These are phyloP conservation scores for Lamproptera curius DNA, from an alignment of 2,888 invertebrate species.

Conservation along the genomic window DNA sequence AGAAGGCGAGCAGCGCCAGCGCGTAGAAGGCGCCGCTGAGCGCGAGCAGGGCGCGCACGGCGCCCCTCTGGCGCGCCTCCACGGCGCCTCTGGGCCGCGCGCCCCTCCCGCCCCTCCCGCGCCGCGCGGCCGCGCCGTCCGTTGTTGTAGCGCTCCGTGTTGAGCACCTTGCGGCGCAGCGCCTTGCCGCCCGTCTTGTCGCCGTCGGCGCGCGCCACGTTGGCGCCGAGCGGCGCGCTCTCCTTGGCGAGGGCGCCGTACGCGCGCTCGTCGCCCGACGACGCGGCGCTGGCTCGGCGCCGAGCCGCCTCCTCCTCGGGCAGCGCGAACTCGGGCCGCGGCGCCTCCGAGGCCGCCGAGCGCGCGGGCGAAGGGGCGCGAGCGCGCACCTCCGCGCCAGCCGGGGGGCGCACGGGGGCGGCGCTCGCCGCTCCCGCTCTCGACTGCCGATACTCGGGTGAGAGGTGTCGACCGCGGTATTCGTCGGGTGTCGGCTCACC, in stretches of 20 bases:
- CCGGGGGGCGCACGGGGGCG: slow-evolving; percentile 31
- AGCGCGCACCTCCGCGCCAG: slow-evolving; percentile 30
- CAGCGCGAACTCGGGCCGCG: slow-evolving; percentile 39
- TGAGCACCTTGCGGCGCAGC: slow-evolving; percentile 35
- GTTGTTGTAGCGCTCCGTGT: slow-evolving; percentile 40
- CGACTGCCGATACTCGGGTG: slow-evolving; percentile 34
- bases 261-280: slow-evolving; percentile 31
- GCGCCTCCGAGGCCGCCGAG: slow-evolving; percentile 24
- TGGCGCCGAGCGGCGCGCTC: slow-evolving; percentile 30
- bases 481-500: slow-evolving; percentile 26
- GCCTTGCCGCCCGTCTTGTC: slow-evolving; percentile 32
- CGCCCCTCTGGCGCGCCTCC: slow-evolving; percentile 42
- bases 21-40: slow-evolving; percentile 66
- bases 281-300: slow-evolving; percentile 30
- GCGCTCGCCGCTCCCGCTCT: slow-evolving; percentile 26
- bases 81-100: slow-evolving; percentile 20
- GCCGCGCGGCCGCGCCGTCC: slow-evolving; percentile 53
- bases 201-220: slow-evolving; percentile 33
- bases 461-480: slow-evolving; percentile 29
- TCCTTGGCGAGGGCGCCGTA: slow-evolving; percentile 33
- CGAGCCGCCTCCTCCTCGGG: slow-evolving; percentile 27
- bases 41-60: slow-evolving; percentile 77
- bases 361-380: slow-evolving; percentile 26
- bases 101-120: slow-evolving; percentile 42
- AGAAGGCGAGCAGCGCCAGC: slow-evolving; percentile 60